Evolutionary conservation across 2,113 vertebrate species (phyloP).

Genomic region (Tyto alba): DNA sequence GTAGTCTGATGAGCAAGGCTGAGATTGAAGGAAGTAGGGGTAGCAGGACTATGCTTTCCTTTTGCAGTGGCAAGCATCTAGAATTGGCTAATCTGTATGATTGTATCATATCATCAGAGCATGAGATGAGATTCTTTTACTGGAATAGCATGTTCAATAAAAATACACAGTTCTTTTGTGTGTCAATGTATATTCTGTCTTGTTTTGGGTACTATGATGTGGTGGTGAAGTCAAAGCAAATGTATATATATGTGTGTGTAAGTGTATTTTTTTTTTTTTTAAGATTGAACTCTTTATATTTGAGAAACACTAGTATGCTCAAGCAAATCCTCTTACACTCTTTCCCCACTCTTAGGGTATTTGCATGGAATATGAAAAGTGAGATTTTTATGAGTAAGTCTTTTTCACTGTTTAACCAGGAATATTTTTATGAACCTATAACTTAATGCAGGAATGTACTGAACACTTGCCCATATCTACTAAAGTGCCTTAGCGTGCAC

Average conservation of each 20-base stretch:
- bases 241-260: neutral
- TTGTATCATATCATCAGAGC: neutral
- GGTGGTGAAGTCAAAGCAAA: neutral
- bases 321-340: constrained; percentile 34
- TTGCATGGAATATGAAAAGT: constrained; percentile 25
- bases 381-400: constrained; percentile 48
- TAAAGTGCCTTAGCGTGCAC: neutral
- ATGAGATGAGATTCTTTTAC: neutral
- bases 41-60: neutral
- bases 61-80: neutral
- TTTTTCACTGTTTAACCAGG: neutral
- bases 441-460: neutral
- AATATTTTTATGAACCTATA: neutral
- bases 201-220: neutral
- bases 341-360: constrained; percentile 59
- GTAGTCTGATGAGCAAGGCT: neutral
- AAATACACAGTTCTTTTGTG: neutral
- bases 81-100: neutral
- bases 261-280: neutral
- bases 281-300: constrained; percentile 57
- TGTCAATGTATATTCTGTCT: neutral
- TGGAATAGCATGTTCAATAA: neutral
- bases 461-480: neutral
- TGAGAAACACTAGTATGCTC: constrained; percentile 52
- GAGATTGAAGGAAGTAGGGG: neutral